These are phyloP conservation scores for Procambarus clarkii DNA, from an alignment of 1,140 invertebrate genomes.

Conservation along the genomic window DNA sequence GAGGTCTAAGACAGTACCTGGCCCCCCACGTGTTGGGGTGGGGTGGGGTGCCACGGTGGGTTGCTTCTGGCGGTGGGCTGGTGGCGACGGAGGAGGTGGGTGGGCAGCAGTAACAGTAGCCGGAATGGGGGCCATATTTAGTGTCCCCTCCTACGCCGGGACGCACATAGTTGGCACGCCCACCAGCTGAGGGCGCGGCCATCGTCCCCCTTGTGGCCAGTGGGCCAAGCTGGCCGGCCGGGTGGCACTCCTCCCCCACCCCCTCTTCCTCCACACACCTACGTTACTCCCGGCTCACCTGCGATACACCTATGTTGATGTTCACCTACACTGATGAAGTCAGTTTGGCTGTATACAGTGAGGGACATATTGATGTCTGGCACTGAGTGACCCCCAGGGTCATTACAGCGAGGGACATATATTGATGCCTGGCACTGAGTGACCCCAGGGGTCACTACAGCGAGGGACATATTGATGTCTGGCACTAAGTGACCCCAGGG, in stretches of 20 bases:
- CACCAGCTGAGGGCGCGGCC: slow-evolving; percentile 40
- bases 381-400: no score
- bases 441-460: no score
- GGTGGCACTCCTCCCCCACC: neutral
- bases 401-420: no score
- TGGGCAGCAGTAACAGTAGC: slow-evolving; percentile 54
- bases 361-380: no score
- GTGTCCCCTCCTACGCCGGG: slow-evolving; percentile 51
- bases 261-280: neutral
- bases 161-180: slow-evolving; percentile 59
- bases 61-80: neutral
- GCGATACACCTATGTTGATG: no score
- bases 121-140: slow-evolving; percentile 56
- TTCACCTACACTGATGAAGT: no score
- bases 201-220: slow-evolving; percentile 30
- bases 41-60: neutral
- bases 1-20: no score
- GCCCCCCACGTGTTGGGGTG: neutral
- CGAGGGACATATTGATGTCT: no score
- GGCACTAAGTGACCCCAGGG: no score
- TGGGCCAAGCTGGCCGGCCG: slow-evolving; percentile 14
- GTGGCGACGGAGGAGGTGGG: slow-evolving; percentile 7
- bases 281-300: no score
- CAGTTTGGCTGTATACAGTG: no score
- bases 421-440: no score